These are phyloP conservation scores for Stegana nigrithorax DNA, from an alignment of 2,888 invertebrate genomes.

Conservation along the genomic window DNA sequence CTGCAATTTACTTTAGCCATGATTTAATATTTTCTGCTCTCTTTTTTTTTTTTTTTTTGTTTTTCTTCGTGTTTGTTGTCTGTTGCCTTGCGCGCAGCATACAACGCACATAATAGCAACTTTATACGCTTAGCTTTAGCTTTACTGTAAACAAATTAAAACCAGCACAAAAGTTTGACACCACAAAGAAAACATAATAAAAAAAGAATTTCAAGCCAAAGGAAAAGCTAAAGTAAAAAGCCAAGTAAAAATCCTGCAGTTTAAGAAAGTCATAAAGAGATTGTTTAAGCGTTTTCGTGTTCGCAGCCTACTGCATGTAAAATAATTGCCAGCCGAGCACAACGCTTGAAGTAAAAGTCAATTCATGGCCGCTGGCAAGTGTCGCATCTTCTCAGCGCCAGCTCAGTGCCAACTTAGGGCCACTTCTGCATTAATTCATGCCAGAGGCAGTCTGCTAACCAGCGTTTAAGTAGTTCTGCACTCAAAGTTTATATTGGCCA, in stretches of 20 bases:
- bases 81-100: background rate
- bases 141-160: conserved; percentile 15
- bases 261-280: too few relatives aligned
- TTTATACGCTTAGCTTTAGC: conserved; percentile 18
- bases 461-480: too few relatives aligned
- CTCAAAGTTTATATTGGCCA: too few relatives aligned
- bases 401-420: too few relatives aligned
- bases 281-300: too few relatives aligned
- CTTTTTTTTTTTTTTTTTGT: background rate
- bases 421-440: too few relatives aligned
- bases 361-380: too few relatives aligned
- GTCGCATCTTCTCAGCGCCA: too few relatives aligned
- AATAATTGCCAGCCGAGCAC: too few relatives aligned
- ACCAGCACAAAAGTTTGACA: conserved; percentile 12
- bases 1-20: conserved; percentile 7
- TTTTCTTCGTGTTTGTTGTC: background rate
- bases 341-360: too few relatives aligned
- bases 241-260: background rate
- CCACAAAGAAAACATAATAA: background rate
- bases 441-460: too few relatives aligned
- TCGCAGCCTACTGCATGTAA: too few relatives aligned
- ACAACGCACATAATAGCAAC: background rate
- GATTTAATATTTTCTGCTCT: background rate
- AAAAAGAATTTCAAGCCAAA: background rate
- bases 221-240: background rate